Base-by-base conservation (phyloP, 1,140 invertebrate species). In the Leptoteleia sp. region DNA sequence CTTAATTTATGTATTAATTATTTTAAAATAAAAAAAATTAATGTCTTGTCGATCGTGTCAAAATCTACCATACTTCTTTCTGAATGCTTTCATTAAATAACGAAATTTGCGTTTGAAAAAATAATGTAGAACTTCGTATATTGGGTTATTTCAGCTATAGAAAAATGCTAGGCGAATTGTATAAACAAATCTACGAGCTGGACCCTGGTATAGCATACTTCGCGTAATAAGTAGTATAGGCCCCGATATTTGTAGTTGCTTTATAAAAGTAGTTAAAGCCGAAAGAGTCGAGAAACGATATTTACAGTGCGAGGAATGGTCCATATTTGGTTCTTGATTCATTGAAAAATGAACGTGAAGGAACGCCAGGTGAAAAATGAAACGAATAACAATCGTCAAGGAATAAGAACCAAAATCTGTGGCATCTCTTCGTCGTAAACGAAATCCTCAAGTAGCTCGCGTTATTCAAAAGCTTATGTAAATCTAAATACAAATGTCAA, bases 221-320 rank as follows among this genome's bases (percentile, higher is more conserved):
- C 52, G 62, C 31, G 27, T 40, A 65, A 68, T 65, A 54, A 65
- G 35, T 65, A 77, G 40, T 54, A 54, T 79, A 79, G 68, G 68
- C 76, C 62, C 70, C 57, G 57, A 64, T 55, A 57, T 68, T 70
- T 64, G 22, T 75, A 64, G 17, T 64, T 68, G 40, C 45, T 64
- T 75, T 79, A 78, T 72, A 78, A 78, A 78, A 78, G 67, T 72
- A 67, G 61, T 78, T 65, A 64, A 78, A 72, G 76, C 68, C 68
- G 52, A 54, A 64, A 67, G 52, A 29, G 52, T 48, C 31, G 17
- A 67, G 61, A 78, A 71, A 78, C 59, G 55, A 72, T 61, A 78
- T 78, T 78, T 78, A 72, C 68, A 78, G 13, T 43, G 25, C 38
- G 37, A 70, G 25, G 42, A 62, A 52, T 40, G 25, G 9, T 62